Conservation (phyloP, 2,888 invertebrate genomes). For the Tillus elongatus region DNA sequence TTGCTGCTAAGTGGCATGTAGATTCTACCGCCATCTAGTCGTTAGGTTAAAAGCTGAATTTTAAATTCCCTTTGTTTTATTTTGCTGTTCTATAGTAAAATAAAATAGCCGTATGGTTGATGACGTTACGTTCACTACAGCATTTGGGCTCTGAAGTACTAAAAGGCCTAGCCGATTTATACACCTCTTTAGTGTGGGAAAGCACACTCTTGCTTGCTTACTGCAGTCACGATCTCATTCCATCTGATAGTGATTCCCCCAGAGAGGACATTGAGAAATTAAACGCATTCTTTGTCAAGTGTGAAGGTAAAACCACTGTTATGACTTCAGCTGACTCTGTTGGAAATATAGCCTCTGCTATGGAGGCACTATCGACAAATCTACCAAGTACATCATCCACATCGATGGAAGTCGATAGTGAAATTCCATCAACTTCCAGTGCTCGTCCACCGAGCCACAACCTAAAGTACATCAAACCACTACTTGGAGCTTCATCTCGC, state of each 20-base stretch:
- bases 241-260: constrained; percentile 60
- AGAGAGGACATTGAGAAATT: constrained; percentile 63
- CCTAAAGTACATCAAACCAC: constrained; percentile 67
- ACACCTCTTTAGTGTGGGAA: constrained; percentile 77
- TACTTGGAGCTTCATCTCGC: constrained; percentile 70
- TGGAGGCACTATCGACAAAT: constrained; percentile 56
- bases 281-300: constrained; percentile 72
- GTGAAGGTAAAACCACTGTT: constrained; percentile 26
- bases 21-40: no score
- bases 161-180: constrained; percentile 62
- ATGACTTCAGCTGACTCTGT: constrained; percentile 29
- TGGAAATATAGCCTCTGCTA: constrained; percentile 52
- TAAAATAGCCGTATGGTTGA: no score
- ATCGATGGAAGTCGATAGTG: constrained; percentile 49
- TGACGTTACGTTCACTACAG: constrained; percentile 60
- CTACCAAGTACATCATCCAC: constrained; percentile 37
- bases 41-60: no score
- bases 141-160: constrained; percentile 74
- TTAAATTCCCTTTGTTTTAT: no score
- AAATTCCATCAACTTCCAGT: constrained; percentile 22
- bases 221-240: constrained; percentile 66
- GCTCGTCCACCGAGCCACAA: constrained; percentile 48
- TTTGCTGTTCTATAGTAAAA: no score
- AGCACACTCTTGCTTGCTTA: constrained; percentile 69
- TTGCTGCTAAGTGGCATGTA: no score